A percentile compares a stretch with the other conserved stretches of the same genome.
Evolutionary conservation across 2,113 vertebrate species (phyloP).

Genomic region (human): DNA sequence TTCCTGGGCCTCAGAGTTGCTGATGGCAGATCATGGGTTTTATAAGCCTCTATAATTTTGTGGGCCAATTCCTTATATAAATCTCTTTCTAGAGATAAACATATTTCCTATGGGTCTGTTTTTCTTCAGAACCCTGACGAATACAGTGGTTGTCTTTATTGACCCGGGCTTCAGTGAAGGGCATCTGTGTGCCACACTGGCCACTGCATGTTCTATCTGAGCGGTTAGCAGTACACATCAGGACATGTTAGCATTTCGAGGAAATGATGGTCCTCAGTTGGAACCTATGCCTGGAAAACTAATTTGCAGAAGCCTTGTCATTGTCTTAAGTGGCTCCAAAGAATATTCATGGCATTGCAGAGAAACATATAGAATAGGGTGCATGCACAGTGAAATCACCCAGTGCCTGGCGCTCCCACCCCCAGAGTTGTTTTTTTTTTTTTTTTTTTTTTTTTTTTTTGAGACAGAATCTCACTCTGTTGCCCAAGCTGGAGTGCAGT

Average conservation of each 20-base stretch:
- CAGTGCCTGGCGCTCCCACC: too few relatives aligned
- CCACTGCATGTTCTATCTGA: too few relatives aligned
- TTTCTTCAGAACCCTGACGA: not conserved
- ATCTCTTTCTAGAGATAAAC: not conserved
- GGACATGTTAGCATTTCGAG: accelerated
- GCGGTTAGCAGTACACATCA: accelerated
- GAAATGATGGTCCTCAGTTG: not conserved
- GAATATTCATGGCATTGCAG: not conserved
- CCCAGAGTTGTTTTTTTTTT: too few relatives aligned
- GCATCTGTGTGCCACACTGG: accelerated
- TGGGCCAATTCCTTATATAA: not conserved
- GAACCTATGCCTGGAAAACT: not conserved
- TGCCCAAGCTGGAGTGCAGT: too few relatives aligned
- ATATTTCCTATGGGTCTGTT: not conserved
- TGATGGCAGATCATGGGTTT: too few relatives aligned
- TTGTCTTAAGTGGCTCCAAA: not conserved
- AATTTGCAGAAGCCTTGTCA: not conserved
- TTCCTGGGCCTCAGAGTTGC: not conserved
- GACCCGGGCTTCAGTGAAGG: not conserved
- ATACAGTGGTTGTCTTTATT: not conserved
- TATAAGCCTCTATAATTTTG: too few relatives aligned
- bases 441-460: too few relatives aligned
- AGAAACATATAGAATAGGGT: not conserved
- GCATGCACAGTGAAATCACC: accelerated
- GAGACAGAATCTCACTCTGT: too few relatives aligned